phyloP scores from a whole-genome alignment of 2,888 invertebrate genomes.

The Drosophila flavopinicola region DNA sequence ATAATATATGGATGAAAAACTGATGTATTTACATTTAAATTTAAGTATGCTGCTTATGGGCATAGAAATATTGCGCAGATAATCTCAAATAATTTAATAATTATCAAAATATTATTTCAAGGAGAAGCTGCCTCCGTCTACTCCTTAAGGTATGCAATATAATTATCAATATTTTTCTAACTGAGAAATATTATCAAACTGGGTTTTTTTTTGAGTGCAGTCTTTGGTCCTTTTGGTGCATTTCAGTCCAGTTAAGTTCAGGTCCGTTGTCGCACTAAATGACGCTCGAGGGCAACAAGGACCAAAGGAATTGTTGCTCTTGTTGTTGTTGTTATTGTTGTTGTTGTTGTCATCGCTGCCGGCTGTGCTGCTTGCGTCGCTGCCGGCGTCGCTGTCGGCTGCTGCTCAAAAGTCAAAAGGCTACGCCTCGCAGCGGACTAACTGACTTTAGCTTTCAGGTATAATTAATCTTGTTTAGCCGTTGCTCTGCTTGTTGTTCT shows the following conservation, averaged over 20 bases:
- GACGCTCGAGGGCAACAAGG: conserved; percentile 74
- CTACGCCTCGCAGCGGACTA: conserved; percentile 68
- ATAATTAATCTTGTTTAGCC: conserved; percentile 83
- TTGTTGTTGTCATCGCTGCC: conserved; percentile 4
- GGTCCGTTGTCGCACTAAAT: conserved; percentile 54
- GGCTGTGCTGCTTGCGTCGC: not conserved
- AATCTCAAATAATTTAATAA: no score
- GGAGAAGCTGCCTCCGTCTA: no score
- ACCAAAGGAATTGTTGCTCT: conserved; percentile 16
- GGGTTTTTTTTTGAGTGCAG: not conserved
- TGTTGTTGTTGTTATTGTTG: conserved; percentile 3
- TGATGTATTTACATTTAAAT: no score
- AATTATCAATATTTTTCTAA: no score
- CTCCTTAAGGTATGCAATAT: no score
- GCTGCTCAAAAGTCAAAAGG: conserved; percentile 72
- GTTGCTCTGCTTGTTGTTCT: conserved; percentile 39
- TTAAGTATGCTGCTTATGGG: no score
- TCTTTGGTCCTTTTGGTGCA: conserved; percentile 15
- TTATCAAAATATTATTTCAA: no score
- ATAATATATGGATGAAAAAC: no score
- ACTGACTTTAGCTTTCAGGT: conserved; percentile 79
- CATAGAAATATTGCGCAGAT: no score
- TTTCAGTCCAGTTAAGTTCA: conserved; percentile 8
- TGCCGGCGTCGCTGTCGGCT: conserved; percentile 3
- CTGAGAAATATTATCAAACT: no score